Evolutionary conservation across 2,113 vertebrate species (phyloP), one percentile per base, ranked within the genome.

Genomic region (Hoplias malabaricus): DNA sequence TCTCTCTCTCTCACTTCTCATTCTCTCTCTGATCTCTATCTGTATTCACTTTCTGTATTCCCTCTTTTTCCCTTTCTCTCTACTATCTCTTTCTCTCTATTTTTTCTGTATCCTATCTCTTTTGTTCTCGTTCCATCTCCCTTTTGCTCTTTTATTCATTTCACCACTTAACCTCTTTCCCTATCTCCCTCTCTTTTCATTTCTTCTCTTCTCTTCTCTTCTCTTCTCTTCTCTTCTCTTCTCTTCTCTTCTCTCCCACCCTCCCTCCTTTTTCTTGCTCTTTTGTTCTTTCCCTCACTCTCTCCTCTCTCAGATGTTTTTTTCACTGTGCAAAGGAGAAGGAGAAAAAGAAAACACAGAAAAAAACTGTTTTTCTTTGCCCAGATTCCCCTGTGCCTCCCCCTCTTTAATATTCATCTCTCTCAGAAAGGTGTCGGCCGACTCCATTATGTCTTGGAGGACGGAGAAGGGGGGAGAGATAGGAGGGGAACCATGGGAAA

Each of bases 401-500:
- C 84, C 27, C 88, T 88, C 80, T 85, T 92, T 90, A 83, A 85
- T 88, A 91, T 92, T 89, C 80, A 77, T 76, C 46, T 81, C 81
- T 87, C 75, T 73, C 84, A 80, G 77, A 78, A n/a, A 83, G 84
- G 87, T 84, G 84, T 85, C 63, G 83, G 71, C 82, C 69, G 83
- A 73, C 80, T 86, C 83, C 77, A 80, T 80, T 85, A 85, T 85
- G 81, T 83, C 84, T 85, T 82, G 72, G 75, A 86, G 89, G 87
- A 88, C 83, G 81, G 84, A 63, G 56, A 72, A 89, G 87, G 85
- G 82, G 71, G 68, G 81, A 73, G 84, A 86, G 85, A 79, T n/a
- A n/a, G n/a, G 84, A 67, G 82, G 76, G 33, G 40, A 88, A 89
- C 87, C 86, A 84, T 90, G 88, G 88, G 88, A 91, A 90, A 89